Conservation (phyloP, 2,113 vertebrate species). For the Gnathonemus longibarbis region DNA sequence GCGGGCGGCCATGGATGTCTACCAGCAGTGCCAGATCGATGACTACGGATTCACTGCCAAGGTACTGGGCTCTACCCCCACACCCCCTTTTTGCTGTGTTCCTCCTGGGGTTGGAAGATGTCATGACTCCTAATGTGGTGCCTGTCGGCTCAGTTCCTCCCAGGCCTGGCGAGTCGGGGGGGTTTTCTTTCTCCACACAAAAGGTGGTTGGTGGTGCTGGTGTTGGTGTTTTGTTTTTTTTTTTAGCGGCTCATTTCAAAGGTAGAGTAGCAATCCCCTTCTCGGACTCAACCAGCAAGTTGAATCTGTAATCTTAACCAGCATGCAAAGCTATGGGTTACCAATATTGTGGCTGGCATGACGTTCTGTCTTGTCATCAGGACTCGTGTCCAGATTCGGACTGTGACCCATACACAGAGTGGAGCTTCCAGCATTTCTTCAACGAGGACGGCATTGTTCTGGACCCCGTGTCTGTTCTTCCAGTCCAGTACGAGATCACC, state of each 20-base stretch:
- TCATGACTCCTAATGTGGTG: not conserved
- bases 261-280: not conserved
- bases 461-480: slow-evolving; percentile 72
- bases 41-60: slow-evolving; percentile 74
- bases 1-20: slow-evolving; percentile 73
- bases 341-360: not conserved
- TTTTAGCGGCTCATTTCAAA: not conserved
- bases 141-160: not conserved
- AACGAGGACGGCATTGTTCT: slow-evolving; percentile 89
- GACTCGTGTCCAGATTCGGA: slow-evolving; percentile 60
- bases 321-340: not conserved
- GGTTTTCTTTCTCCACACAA: not conserved
- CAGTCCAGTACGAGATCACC: slow-evolving; percentile 79
- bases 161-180: not conserved
- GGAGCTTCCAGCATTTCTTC: slow-evolving; percentile 79
- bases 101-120: not conserved
- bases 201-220: not conserved
- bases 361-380: slow-evolving; percentile 31
- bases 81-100: not conserved
- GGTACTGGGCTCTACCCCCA: slow-evolving; percentile 48
- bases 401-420: slow-evolving; percentile 72
- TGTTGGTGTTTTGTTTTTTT: not conserved
- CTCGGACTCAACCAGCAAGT: not conserved
- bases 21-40: slow-evolving; percentile 87
- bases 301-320: not conserved